Evolutionary conservation across 2,888 invertebrate species (phyloP).

Genomic region (Lasioglossum calceatum): DNA sequence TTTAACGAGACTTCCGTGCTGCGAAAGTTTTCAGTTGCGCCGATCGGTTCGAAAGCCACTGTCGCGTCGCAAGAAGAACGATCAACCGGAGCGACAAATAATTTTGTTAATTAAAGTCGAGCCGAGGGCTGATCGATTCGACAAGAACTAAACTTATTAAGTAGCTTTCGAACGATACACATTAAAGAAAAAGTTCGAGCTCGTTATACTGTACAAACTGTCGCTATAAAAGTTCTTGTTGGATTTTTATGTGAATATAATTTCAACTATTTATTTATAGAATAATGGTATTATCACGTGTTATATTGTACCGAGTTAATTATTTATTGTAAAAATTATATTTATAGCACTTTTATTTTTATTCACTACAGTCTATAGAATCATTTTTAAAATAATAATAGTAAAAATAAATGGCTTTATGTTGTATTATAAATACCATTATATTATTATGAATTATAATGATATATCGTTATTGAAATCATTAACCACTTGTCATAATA

Average conservation of each 20-base stretch:
- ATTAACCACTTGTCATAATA: too few relatives aligned
- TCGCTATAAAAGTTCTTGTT: not conserved
- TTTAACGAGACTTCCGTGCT: conserved; percentile 5
- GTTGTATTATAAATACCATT: too few relatives aligned
- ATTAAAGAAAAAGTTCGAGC: not conserved
- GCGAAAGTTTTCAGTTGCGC: not conserved
- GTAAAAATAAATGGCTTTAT: not conserved
- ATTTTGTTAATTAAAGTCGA: not conserved
- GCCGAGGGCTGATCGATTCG: not conserved
- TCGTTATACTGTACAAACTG: not conserved
- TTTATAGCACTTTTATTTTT: not conserved
- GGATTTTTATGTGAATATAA: not conserved
- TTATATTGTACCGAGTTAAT: not conserved
- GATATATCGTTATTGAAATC: too few relatives aligned
- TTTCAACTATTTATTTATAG: not conserved
- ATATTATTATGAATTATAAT: too few relatives aligned
- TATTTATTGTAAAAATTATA: not conserved
- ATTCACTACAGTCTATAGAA: not conserved
- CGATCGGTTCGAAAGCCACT: not conserved
- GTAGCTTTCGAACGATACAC: not conserved
- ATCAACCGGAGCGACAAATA: not conserved
- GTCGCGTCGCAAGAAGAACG: not conserved
- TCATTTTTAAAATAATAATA: not conserved
- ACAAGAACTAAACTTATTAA: not conserved
- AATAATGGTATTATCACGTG: not conserved